phyloP scores from a whole-genome alignment of 2,113 vertebrate species.

The Galemys pyrenaicus region DNA sequence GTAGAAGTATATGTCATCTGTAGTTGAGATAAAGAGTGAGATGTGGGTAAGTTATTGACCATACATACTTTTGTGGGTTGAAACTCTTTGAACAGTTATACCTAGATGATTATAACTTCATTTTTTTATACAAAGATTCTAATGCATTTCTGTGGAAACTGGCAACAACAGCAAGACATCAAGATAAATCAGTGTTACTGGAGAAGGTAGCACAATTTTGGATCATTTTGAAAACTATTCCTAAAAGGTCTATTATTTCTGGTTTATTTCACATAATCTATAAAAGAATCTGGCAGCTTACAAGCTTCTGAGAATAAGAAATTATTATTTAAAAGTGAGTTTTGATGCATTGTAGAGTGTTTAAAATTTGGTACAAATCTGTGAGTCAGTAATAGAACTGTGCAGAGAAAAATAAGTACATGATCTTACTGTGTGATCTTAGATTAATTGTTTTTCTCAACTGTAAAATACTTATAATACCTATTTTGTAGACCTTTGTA shows the following conservation, averaged over 20 bases:
- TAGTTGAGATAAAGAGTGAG: background rate
- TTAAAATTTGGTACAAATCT: slow-evolving; percentile 22
- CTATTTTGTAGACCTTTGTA: background rate
- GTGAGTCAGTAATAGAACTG: background rate
- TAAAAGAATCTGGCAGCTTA: background rate
- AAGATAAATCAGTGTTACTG: background rate
- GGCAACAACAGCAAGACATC: background rate
- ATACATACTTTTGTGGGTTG: background rate
- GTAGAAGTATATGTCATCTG: background rate
- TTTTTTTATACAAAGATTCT: slow-evolving; percentile 43
- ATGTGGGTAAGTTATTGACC: background rate
- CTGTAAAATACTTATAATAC: background rate
- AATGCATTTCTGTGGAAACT: background rate
- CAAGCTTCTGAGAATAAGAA: slow-evolving; percentile 5
- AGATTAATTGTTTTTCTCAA: slow-evolving; percentile 1
- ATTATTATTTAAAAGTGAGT: slow-evolving; percentile 15
- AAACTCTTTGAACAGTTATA: background rate
- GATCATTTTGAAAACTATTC: slow-evolving; percentile 27
- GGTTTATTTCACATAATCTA: background rate
- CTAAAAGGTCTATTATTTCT: background rate
- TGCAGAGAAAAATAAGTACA: background rate
- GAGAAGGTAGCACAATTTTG: background rate
- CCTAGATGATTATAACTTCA: slow-evolving; percentile 8
- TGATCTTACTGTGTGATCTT: background rate
- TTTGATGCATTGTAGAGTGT: slow-evolving; percentile 10